Base-by-base conservation (phyloP, 2,113 vertebrate genomes). In the Camelus bactrianus region DNA sequence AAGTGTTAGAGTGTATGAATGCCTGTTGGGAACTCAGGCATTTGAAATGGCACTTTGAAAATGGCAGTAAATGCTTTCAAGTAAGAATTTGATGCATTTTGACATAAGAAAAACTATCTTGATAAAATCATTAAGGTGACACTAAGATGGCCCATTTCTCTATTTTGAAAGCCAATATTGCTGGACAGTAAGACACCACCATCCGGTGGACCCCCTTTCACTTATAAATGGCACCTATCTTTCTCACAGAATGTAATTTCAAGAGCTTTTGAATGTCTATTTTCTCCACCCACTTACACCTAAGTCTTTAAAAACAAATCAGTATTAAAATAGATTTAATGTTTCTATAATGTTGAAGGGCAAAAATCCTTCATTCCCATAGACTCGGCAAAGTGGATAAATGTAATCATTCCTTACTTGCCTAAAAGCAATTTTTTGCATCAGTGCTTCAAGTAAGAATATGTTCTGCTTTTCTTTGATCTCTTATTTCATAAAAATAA, bases 381-480 rank as follows among this genome's bases (percentile, higher is more conserved):
- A n/a, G 76, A 84, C 7, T 72, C 26, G 80, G 32, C 9, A 42
- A 87, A 92, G 52, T 16, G 9, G 16, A 62, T 67, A 94, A 97
- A 97, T 84, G 58, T 69, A 98, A 90, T 35, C 88, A 94, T 77
- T 92, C 75, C 88, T 96, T 67, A 97, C 54, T 92, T 93, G 87
- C 72, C 79, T 97, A 98, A 98, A 48, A 98, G 19, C 14, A 93
- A 95, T 97, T 96, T 97, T 98, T 95, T 50, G 17, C 1, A 98
- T 97, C 93, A 97, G 90, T 97, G 77, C 84, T 67, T 98, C 89
- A 97, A 97, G 70, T 17, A 82, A 91, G 56, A 96, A 96, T 69
- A 83, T 75, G 28, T 91, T 97, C 73, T 97, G 73, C 24, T 82
- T 62, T 83, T 97, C 96, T 96, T 94, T 98, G 15, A 73, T 42